A percentile compares a stretch with the other conserved stretches of the same genome.
phyloP scores from a whole-genome alignment of 2,888 invertebrate species.

The Orgyia antiqua region DNA sequence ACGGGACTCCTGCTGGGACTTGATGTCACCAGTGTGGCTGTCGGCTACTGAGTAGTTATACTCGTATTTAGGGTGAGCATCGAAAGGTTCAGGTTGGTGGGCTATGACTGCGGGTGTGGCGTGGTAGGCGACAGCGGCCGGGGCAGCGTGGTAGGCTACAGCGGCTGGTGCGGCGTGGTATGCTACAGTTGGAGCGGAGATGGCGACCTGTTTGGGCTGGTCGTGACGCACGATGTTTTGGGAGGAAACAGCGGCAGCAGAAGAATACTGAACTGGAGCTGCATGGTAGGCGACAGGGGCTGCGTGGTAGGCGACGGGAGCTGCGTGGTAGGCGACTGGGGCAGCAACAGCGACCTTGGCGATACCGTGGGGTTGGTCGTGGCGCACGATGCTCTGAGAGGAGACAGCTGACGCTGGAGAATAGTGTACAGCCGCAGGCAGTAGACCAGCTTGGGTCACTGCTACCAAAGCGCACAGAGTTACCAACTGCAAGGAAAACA shows the following conservation, averaged over 20 bases:
- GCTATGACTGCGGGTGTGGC: conserved; percentile 23
- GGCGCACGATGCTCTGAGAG: conserved; percentile 51
- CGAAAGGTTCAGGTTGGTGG: conserved; percentile 8
- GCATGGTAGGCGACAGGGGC: conserved; percentile 29
- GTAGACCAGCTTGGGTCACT: conserved; percentile 34
- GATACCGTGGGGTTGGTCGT: conserved; percentile 34
- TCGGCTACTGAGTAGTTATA: conserved; percentile 72
- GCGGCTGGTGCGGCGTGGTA: conserved; percentile 25
- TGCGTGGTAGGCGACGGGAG: conserved; percentile 17
- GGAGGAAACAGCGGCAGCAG: conserved; percentile 33
- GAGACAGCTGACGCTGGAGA: conserved; percentile 46
- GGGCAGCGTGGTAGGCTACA: conserved; percentile 18
- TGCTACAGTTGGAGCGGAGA: conserved; percentile 20
- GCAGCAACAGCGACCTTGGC: conserved; percentile 18
- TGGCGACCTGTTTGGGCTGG: conserved; percentile 23
- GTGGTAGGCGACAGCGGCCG: conserved; percentile 10
- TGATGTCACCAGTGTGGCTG: conserved; percentile 70
- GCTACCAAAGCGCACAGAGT: conserved; percentile 32
- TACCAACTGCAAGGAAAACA: conserved; percentile 22
- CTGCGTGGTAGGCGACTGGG: conserved; percentile 2
- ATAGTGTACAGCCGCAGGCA: conserved; percentile 50
- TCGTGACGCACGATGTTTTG: conserved; percentile 43
- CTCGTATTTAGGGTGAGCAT: conserved; percentile 56
- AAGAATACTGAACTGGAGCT: conserved; percentile 35
- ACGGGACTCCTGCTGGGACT: conserved; percentile 63